Evolutionary conservation across 2,888 invertebrate genomes (phyloP), one percentile per base, ranked within the genome.

Genomic region (Heteromurus nitidus): DNA sequence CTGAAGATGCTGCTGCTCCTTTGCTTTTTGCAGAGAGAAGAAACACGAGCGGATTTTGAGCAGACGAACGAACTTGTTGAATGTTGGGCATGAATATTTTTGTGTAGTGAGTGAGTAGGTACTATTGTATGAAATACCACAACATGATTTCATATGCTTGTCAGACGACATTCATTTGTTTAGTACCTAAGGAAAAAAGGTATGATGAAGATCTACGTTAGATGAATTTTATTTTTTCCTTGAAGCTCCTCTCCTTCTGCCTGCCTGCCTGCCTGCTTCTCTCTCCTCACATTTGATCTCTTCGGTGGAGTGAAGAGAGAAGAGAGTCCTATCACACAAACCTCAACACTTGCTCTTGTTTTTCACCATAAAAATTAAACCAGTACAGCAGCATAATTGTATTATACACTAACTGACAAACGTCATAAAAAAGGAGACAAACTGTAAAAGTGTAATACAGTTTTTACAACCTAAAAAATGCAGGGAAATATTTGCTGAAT

Each of bases 111-210:
- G n/a, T 22, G 36, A 69, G 53, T 55, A 53, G 16, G 42, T 24
- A 42, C 24, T 28, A 20, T 75, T 75, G 81, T 75, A 81, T 81
- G 81, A 75, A 75, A 81, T 81, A 81, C 81, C 81, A 81, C 65
- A 80, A 81, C 81, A 81, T 81, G 81, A 81, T 81, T 75, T 81
- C 81, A 81, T 81, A 81, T 75, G 81, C 81, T 65, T 81, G 81
- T 81, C 81, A 75, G 70, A 70, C 81, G 81, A 75, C 81, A 81
- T 81, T 81, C 81, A 81, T 81, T 81, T 81, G 75, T 65, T 81
- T 81, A 75, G 70, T 81, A 75, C 80, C 80, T 75, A 50, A 55
- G 26, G 69, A 62, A n/a, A n/a, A n/a, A 70, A 55, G 53, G 65
- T 69, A 79, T 60, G 60, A 26, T 58, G 58, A 30, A n/a, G 20